Conservation (phyloP, 2,888 invertebrate species). For the Sminthurides aquaticus region DNA sequence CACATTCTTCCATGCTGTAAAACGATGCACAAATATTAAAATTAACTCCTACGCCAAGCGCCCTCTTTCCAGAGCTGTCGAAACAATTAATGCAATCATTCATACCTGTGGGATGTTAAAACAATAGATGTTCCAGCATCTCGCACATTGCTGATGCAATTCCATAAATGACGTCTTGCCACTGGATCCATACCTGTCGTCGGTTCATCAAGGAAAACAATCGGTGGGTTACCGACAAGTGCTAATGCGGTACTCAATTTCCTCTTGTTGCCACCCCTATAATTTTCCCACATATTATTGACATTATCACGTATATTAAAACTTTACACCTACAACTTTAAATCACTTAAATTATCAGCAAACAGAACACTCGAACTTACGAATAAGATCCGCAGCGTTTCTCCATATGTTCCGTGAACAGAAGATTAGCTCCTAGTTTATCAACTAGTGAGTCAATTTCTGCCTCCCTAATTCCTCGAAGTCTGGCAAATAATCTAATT, state of each 20-base stretch:
- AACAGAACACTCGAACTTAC: conserved; percentile 9
- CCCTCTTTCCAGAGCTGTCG: conserved; percentile 64
- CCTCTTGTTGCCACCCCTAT: conserved; percentile 1
- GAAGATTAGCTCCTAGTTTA: conserved; percentile 54
- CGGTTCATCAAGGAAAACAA: conserved; percentile 44
- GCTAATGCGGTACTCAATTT: conserved; percentile 9
- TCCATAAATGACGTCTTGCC: conserved; percentile 72
- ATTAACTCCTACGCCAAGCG: not conserved
- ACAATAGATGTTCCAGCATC: conserved; percentile 66
- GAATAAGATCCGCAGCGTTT: conserved; percentile 48
- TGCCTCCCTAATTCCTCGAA: conserved; percentile 54
- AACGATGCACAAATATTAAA: conserved; percentile 30
- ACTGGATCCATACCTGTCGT: conserved; percentile 70
- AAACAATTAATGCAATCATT: conserved; percentile 71
- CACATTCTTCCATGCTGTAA: conserved; percentile 73
- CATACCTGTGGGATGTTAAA: conserved; percentile 65
- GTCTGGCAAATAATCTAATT: conserved; percentile 62
- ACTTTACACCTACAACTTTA: no score
- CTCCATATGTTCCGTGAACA: conserved; percentile 57
- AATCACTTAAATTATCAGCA: no score
- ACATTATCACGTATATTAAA: no score
- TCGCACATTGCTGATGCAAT: no score
- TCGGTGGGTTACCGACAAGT: conserved; percentile 4
- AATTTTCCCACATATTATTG: no score
- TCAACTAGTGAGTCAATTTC: conserved; percentile 47